A percentile compares a stretch with the other conserved stretches of the same genome.
Evolutionary conservation across 92 coral and sea anemone species (phyloP).

Genomic region (Porites cylindrica): DNA sequence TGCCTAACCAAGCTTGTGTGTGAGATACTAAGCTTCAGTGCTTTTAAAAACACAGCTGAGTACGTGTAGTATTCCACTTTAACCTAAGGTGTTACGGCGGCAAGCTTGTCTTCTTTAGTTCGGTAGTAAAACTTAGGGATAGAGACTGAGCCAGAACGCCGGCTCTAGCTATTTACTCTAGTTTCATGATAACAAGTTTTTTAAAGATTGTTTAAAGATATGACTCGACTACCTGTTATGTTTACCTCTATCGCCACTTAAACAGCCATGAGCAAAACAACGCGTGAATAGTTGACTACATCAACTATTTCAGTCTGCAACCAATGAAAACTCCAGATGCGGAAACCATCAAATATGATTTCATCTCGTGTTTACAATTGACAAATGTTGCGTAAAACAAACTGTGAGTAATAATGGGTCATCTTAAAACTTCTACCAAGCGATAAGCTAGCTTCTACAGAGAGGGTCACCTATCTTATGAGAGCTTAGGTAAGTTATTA

Average conservation of each 20-base stretch:
- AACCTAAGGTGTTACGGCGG: background rate
- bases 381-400: background rate
- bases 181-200: constrained; percentile 7
- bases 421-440: constrained; percentile 1
- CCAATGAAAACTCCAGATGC: constrained; percentile 30
- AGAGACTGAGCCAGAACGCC: background rate
- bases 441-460: background rate
- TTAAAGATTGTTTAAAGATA: background rate
- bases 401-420: background rate
- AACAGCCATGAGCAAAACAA: constrained; percentile 12
- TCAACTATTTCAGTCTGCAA: background rate
- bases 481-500: constrained; percentile 3
- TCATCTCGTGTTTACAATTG: constrained; percentile 29
- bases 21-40: background rate
- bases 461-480: constrained; percentile 16
- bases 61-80: background rate
- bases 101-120: background rate
- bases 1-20: background rate
- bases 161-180: background rate
- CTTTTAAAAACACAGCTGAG: no score
- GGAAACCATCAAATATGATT: constrained; percentile 17
- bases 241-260: constrained; percentile 6
- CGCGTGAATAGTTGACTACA: constrained; percentile 43
- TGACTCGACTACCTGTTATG: constrained; percentile 18
- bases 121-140: background rate